phyloP scores from a whole-genome alignment of 2,888 invertebrate genomes.

The Coecobrya sp. region DNA sequence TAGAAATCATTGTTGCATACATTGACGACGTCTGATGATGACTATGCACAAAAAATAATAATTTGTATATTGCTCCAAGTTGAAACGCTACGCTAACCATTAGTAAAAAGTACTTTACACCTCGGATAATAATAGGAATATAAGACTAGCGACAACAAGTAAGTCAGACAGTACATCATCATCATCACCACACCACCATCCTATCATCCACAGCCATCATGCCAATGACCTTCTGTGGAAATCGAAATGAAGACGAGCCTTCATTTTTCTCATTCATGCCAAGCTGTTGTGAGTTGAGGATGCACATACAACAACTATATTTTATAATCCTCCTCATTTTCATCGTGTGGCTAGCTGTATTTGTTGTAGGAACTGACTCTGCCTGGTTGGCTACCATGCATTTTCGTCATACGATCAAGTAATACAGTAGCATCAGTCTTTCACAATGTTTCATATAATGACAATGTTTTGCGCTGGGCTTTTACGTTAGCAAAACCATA shows the following conservation, averaged over 20 bases:
- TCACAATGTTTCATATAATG: not conserved
- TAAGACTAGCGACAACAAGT: constrained; percentile 60
- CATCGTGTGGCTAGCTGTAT: constrained; percentile 47
- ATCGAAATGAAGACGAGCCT: constrained; percentile 85
- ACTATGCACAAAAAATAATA: constrained; percentile 24
- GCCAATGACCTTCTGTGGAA: constrained; percentile 86
- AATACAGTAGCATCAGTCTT: not conserved
- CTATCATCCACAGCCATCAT: constrained; percentile 70
- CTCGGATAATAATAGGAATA: not conserved
- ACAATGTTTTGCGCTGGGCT: too few relatives aligned
- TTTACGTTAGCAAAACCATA: too few relatives aligned
- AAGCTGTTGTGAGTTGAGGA: constrained; percentile 30
- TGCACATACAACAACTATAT: not conserved
- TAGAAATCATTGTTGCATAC: constrained; percentile 13
- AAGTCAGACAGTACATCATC: constrained; percentile 66
- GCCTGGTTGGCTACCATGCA: not conserved
- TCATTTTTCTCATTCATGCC: constrained; percentile 54
- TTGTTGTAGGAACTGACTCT: constrained; percentile 20
- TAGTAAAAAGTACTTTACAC: constrained; percentile 58
- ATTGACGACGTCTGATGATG: constrained; percentile 5
- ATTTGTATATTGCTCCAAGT: constrained; percentile 6
- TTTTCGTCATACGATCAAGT: not conserved
- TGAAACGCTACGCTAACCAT: constrained; percentile 39
- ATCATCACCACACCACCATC: constrained; percentile 40
- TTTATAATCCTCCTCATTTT: constrained; percentile 8